phyloP scores from a whole-genome alignment of 2,797 vertebrate genomes.

The Muscicapa striata region DNA sequence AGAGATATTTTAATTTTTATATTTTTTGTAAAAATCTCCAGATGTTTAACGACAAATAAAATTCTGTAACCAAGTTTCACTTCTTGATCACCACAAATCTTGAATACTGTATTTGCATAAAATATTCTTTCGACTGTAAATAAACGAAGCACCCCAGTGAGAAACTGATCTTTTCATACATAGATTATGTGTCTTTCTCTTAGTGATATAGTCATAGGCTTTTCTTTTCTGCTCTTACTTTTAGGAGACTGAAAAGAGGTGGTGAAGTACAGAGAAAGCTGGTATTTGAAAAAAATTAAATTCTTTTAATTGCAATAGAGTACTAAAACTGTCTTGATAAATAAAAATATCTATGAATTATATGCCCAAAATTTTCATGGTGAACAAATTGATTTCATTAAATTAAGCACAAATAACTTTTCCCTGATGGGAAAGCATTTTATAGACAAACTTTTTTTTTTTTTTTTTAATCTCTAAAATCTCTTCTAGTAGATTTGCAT shows the following conservation, averaged over 20 bases:
- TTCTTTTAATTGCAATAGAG: background rate
- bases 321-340: background rate
- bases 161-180: background rate
- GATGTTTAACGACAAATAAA: background rate
- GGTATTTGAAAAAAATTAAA: background rate
- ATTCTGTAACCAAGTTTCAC: background rate
- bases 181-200: background rate
- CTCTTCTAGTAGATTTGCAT: slow-evolving; percentile 36
- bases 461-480: background rate
- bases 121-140: background rate
- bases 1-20: background rate
- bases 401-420: background rate
- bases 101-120: background rate
- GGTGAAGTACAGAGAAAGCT: background rate
- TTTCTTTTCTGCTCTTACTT: background rate
- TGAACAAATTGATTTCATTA: background rate
- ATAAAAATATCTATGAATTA: background rate
- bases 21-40: background rate
- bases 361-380: background rate
- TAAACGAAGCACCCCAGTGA: background rate
- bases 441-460: background rate
- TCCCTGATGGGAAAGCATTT: background rate
- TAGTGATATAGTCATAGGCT: background rate
- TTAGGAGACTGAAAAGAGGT: fast-evolving
- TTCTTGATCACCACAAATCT: background rate